Conservation (phyloP, 2,113 vertebrate genomes). For the Campylomormyrus tamandua region DNA sequence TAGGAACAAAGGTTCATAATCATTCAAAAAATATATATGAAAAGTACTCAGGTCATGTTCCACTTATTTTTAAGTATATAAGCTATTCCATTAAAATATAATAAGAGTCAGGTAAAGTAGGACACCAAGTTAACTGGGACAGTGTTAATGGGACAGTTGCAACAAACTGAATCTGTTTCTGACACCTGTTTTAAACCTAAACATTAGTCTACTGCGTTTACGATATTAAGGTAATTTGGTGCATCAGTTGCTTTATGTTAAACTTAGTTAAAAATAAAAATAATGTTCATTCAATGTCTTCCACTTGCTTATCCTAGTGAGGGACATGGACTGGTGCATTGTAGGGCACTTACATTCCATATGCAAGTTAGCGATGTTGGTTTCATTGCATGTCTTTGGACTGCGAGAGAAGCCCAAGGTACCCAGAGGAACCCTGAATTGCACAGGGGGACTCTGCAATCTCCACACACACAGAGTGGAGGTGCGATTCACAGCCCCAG, state of each 20-base stretch:
- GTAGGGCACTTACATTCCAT: not conserved
- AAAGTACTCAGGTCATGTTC: not conserved
- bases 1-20: not conserved
- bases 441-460: not conserved
- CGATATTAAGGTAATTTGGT: not conserved
- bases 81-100: not conserved
- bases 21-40: not conserved
- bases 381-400: not conserved
- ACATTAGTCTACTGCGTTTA: not conserved
- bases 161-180: not conserved
- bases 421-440: not conserved
- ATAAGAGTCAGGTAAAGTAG: not conserved
- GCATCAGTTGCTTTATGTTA: not conserved
- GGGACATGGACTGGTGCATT: not conserved
- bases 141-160: not conserved
- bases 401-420: not conserved
- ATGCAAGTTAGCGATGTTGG: not conserved
- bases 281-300: not conserved
- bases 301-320: not conserved
- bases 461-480: not conserved
- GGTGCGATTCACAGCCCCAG: not conserved
- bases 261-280: not conserved
- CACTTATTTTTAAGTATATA: slow-evolving; percentile 1
- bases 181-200: not conserved
- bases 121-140: not conserved